A percentile compares a stretch with the other conserved stretches of the same genome.
phyloP scores from a whole-genome alignment of 2,113 vertebrate species.

The Alaudala cheleensis region DNA sequence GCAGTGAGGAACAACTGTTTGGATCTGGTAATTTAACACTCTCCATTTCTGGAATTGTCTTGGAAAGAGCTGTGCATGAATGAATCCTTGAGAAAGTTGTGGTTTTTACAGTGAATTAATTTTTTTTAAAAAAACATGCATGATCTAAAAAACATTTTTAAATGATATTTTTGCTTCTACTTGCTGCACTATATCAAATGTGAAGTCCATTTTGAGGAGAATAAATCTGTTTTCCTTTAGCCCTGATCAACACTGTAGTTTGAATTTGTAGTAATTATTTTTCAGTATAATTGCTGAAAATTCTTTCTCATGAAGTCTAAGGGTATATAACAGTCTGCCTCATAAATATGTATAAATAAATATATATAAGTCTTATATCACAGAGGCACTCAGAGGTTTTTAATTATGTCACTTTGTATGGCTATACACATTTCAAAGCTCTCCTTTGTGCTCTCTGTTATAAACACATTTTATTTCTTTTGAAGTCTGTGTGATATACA shows the following conservation, averaged over 20 bases:
- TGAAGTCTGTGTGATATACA: conserved; percentile 95
- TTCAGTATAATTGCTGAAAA: conserved; percentile 32
- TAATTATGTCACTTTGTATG: conserved; percentile 91
- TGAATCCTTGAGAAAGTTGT: conserved; percentile 28
- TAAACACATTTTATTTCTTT: conserved; percentile 91
- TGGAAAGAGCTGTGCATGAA: conserved; percentile 32
- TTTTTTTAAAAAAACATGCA: neutral
- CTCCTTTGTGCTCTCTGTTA: conserved; percentile 88
- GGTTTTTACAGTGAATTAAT: conserved; percentile 29
- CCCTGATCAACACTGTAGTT: neutral
- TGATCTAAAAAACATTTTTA: conserved; percentile 21
- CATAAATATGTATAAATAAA: conserved; percentile 75
- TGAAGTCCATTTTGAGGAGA: neutral
- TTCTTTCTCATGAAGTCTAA: conserved; percentile 52
- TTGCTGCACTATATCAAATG: neutral
- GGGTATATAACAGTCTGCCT: conserved; percentile 26
- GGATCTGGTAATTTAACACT: conserved; percentile 14
- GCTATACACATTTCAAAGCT: conserved; percentile 92
- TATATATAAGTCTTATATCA: conserved; percentile 80
- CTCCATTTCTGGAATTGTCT: conserved; percentile 23
- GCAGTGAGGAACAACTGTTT: neutral
- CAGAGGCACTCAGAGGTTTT: conserved; percentile 85
- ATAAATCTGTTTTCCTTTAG: conserved; percentile 8
- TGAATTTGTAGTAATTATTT: conserved; percentile 56
- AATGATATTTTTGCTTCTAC: conserved; percentile 22